Evolutionary conservation across 2,113 vertebrate species (phyloP).

Genomic region (Callipepla squamata): DNA sequence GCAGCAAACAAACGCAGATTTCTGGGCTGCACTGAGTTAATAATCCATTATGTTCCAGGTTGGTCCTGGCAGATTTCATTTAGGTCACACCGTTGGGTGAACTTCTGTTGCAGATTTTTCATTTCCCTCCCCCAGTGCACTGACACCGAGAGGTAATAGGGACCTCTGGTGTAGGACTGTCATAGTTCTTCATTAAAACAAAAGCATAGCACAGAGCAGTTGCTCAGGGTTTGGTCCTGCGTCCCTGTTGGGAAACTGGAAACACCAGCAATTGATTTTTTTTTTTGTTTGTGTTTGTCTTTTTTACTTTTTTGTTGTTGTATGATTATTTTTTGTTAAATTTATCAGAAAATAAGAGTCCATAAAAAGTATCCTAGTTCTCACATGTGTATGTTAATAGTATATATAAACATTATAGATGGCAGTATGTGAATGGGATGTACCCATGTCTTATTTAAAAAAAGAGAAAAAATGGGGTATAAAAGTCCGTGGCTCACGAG

Average conservation of each 20-base stretch:
- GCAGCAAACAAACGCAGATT: neutral
- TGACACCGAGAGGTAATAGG: neutral
- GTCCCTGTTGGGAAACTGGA: conserved; percentile 35
- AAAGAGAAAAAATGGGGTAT: neutral
- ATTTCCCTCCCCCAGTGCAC: neutral
- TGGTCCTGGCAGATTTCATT: neutral
- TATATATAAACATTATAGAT: neutral
- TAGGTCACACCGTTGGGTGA: neutral
- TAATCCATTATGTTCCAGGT: neutral
- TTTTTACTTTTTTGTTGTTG: neutral
- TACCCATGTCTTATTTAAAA: conserved; percentile 3
- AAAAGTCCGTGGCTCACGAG: neutral
- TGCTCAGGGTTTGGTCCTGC: conserved; percentile 32
- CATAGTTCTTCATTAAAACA: neutral
- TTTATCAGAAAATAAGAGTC: conserved; percentile 9
- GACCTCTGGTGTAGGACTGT: neutral
- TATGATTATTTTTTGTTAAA: neutral
- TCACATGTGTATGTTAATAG: conserved; percentile 21
- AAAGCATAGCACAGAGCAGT: neutral
- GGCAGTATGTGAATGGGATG: conserved; percentile 31
- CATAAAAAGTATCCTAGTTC: conserved; percentile 6
- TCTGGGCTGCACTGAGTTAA: neutral
- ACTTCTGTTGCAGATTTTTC: neutral
- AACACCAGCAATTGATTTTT: conserved; percentile 71
- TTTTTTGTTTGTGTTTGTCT: neutral